These are phyloP conservation scores for Hypocryptadius cinnamomeus DNA, from an alignment of 2,113 vertebrate genomes.

Conservation along the genomic window DNA sequence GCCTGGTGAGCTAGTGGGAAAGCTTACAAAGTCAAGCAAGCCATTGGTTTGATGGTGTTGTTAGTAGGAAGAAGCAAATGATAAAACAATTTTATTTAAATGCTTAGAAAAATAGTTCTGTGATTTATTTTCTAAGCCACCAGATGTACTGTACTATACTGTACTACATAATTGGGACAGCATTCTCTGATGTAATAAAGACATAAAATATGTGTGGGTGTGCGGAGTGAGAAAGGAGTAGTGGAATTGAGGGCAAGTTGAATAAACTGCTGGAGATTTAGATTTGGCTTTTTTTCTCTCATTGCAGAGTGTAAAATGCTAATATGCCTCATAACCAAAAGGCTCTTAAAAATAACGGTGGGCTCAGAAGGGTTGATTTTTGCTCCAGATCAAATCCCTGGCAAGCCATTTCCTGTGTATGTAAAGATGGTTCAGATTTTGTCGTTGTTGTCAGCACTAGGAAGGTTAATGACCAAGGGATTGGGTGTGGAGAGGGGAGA, in stretches of 20 bases:
- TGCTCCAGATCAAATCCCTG: slow-evolving; percentile 9
- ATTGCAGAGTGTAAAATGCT: neutral
- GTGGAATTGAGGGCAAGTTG: slow-evolving; percentile 21
- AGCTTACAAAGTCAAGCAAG: neutral
- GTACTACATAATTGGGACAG: slow-evolving; percentile 29
- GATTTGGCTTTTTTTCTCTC: neutral
- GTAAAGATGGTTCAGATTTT: slow-evolving; percentile 46
- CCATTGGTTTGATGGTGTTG: neutral
- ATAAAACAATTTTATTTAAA: slow-evolving; percentile 31
- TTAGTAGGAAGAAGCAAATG: slow-evolving; percentile 3
- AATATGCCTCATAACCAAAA: neutral
- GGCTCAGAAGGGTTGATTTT: slow-evolving; percentile 22
- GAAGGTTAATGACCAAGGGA: slow-evolving; percentile 59
- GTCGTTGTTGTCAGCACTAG: slow-evolving; percentile 29
- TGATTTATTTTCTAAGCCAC: slow-evolving; percentile 44
- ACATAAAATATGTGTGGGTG: slow-evolving; percentile 37
- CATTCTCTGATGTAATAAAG: slow-evolving; percentile 57
- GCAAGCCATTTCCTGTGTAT: neutral
- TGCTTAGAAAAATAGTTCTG: neutral
- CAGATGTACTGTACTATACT: slow-evolving; percentile 33
- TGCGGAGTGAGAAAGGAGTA: neutral
- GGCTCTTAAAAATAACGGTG: neutral
- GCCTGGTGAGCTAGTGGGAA: slow-evolving; percentile 28
- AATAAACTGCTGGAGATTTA: slow-evolving; percentile 2
- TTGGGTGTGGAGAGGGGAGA: slow-evolving; percentile 63